phyloP scores from a whole-genome alignment of 2,113 vertebrate genomes.

The Hiodon alosoides region DNA sequence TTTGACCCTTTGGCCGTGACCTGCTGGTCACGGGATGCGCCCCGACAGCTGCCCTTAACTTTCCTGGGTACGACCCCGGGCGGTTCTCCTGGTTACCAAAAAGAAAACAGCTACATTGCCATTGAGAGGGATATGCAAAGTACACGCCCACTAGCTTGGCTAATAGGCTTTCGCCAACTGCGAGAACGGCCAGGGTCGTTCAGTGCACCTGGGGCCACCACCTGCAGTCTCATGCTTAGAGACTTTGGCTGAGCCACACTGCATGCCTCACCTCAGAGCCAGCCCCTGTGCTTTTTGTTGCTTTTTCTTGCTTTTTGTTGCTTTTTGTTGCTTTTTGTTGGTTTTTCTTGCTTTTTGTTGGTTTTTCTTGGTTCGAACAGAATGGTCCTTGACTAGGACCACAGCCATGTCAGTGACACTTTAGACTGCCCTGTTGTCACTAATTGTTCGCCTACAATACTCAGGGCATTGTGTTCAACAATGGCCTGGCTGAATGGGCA shows the following conservation, averaged over 20 bases:
- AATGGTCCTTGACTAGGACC: constrained; percentile 57
- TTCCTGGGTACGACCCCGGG: neutral
- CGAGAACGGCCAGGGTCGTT: neutral
- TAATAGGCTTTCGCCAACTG: no score
- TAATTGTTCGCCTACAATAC: constrained; percentile 71
- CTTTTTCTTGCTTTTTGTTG: neutral
- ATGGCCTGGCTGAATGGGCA: constrained; percentile 65
- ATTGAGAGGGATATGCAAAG: no score
- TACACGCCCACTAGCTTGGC: no score
- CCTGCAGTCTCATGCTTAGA: neutral
- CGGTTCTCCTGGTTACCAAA: no score
- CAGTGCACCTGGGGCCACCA: neutral
- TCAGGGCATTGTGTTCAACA: constrained; percentile 68
- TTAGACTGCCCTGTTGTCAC: constrained; percentile 64
- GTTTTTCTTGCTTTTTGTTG: constrained; percentile 37
- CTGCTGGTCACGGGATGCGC: neutral
- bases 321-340: constrained; percentile 31
- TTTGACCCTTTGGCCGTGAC: constrained; percentile 34
- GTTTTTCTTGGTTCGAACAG: constrained; percentile 47
- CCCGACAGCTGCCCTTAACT: neutral
- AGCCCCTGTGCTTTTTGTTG: neutral
- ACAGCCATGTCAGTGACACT: constrained; percentile 70
- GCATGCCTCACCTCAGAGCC: neutral
- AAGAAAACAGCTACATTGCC: no score
- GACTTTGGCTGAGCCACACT: neutral